phyloP scores from a whole-genome alignment of 2,888 invertebrate species.

The Diplolepis rosae region DNA sequence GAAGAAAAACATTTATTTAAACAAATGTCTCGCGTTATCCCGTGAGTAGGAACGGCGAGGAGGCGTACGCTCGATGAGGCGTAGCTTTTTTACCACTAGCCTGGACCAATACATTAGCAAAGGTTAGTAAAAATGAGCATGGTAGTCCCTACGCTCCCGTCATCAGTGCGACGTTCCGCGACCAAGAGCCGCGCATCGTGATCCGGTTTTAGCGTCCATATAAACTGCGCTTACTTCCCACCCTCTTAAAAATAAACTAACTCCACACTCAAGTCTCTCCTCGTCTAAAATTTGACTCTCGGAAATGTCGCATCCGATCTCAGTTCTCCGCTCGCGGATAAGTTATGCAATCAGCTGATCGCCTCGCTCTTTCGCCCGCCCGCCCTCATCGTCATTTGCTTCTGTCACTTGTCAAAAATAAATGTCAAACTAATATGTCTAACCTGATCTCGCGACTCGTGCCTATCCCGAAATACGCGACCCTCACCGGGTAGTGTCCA shows the following conservation, averaged over 20 bases:
- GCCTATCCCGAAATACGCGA: background rate
- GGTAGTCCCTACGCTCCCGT: background rate
- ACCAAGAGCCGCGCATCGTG: conserved; percentile 45
- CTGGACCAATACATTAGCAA: conserved; percentile 73
- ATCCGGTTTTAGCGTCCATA: conserved; percentile 56
- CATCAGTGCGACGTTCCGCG: conserved; percentile 42
- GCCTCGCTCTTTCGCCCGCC: conserved; percentile 58
- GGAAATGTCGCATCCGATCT: conserved; percentile 33
- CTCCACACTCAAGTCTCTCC: conserved; percentile 35
- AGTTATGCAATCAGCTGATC: conserved; percentile 75
- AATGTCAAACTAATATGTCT: conserved; percentile 62
- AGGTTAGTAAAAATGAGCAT: conserved; percentile 64
- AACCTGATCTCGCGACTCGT: conserved; percentile 2
- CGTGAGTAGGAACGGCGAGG: conserved; percentile 66
- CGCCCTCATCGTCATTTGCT: conserved; percentile 54
- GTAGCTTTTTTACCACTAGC: conserved; percentile 70
- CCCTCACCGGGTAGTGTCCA: background rate
- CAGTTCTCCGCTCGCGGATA: conserved; percentile 55
- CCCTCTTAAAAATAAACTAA: conserved; percentile 58
- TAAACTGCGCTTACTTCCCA: conserved; percentile 50
- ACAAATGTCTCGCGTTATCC: conserved; percentile 70
- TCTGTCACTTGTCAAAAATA: conserved; percentile 73
- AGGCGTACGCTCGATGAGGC: conserved; percentile 70
- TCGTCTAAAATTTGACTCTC: background rate
- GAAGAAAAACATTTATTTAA: conserved; percentile 72